Evolutionary conservation across 1,140 invertebrate species (phyloP), one percentile per base, ranked within the genome.

Genomic region (Sitophilus oryzae): DNA sequence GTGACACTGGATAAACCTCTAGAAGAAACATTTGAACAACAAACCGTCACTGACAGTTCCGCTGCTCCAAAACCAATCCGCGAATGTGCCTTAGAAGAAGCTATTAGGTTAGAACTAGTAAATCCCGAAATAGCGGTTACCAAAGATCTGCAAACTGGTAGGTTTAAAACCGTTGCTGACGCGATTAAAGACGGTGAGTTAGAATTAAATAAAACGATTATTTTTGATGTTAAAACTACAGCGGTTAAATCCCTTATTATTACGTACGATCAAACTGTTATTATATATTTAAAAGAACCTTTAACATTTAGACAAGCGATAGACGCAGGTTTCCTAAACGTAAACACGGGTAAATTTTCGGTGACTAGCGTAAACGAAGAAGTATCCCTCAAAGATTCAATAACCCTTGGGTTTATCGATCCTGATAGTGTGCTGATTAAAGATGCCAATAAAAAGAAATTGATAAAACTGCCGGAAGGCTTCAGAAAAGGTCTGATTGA

Each of bases 401-500:
- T 91, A 41, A 79, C 80, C 52, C 75, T 84, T 15, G 91, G 92
- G 48, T 81, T 89, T 23, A 82, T 97, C 40, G 89, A 96, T 76
- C 83, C 90, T 0, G 83, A 91, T 70, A 89, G 90, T 6, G 90
- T 88, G 22, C 73, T 93, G 48, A 82, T 95, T 35, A 94, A 93
- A 79, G 91, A 94, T 75, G 80, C 82, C 55, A 79, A 84, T 59
- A 89, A 89, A 66, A 84, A 84, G 63, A 84, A 85, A 65, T 72
- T 94, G 50, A 78, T 93, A 6, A 91, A 89, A 65, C 76, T 96
- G 48, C 82, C 85, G 18, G 90, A 93, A 68, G 91, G 89, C 11
- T 90, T 89, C 73, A 79, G 87, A 36, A 85, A 85, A 69, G 91
- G 89, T 16, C 74, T 94, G 11, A 85, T 94, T 74, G 91, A 96